Percentiles rank a stretch among this genome's conserved stretches.
These are phyloP conservation scores for Chaetodon trifascialis DNA, from an alignment of 2,113 vertebrate species.

Conservation along the genomic window DNA sequence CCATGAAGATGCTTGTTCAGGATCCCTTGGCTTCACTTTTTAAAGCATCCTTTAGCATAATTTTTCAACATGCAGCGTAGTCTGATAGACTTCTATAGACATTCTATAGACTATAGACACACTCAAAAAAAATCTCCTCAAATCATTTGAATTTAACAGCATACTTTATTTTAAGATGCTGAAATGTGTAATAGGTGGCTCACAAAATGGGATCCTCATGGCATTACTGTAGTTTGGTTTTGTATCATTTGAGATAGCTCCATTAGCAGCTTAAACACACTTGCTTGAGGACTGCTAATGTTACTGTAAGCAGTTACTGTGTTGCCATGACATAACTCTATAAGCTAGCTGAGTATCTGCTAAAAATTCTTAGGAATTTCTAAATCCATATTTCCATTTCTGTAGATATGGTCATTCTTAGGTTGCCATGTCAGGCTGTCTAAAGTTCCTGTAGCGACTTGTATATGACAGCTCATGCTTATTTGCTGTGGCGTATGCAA, in stretches of 20 bases:
- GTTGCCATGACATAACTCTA: too few relatives aligned
- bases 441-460: constrained; percentile 4
- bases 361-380: neutral
- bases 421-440: neutral
- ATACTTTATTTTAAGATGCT: neutral
- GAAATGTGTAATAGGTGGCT: neutral
- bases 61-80: too few relatives aligned
- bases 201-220: neutral
- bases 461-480: constrained; percentile 5
- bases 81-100: too few relatives aligned
- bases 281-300: neutral
- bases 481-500: constrained; percentile 42
- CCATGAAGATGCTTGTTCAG: too few relatives aligned
- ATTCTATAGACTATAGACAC: too few relatives aligned
- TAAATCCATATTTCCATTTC: neutral
- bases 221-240: neutral
- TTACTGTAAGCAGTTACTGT: neutral
- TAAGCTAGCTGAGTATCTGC: neutral
- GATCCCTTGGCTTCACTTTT: too few relatives aligned
- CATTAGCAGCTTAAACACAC: neutral
- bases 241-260: neutral
- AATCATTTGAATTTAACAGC: neutral
- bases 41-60: neutral
- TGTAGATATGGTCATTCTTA: neutral
- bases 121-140: too few relatives aligned